Base-by-base conservation (phyloP, 2,888 invertebrate species). In the Axea sp. region DNA sequence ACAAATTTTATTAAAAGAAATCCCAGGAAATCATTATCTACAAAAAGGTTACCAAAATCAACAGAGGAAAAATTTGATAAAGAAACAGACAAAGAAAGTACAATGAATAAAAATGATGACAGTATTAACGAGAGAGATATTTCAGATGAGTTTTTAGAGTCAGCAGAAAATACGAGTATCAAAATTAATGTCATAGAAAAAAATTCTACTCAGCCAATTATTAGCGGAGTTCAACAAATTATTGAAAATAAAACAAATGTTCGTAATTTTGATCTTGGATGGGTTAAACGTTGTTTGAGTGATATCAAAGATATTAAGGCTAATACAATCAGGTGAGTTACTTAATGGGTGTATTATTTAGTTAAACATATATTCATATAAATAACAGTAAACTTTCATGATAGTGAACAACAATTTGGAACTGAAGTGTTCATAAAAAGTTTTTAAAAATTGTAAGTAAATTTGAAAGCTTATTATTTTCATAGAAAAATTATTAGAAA, bases 1-100 rank as follows among this genome's bases (percentile, higher is more conserved):
- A 89, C 91, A 12, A 92, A 90, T 77, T 93, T 95, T 85, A 90
- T 91, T 2, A 91, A 94, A 80, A 89, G 95, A 79, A 95, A 95
- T 88, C 95, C 95, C 0, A 90, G 94, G 79, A 95, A 95, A 85
- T 90, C 91, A 0, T 78, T 91, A 2, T 89, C 90, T 0, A 33
- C 71, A 9, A 69, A 51, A 8, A 85, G 81, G 12, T 79, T 88
- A 41, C 78, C 31, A 1, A 78, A 53, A 79, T 39, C 37, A 83
- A 82, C 43, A 49, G 77, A 82, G 0, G 87, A 87, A 17, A 84
- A 81, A 31, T 1, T 2, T 1, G 8, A 2, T 28, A 1, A 28
- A 8, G 8, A 2, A 28, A 28, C 9, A 9, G 6, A 3, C 2
- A 14, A n/a, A 8, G 8, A 17, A 8, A 19, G 14, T 1, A 2